These are phyloP conservation scores for Gryllus longicercus DNA, from an alignment of 2,888 invertebrate genomes.

Conservation along the genomic window DNA sequence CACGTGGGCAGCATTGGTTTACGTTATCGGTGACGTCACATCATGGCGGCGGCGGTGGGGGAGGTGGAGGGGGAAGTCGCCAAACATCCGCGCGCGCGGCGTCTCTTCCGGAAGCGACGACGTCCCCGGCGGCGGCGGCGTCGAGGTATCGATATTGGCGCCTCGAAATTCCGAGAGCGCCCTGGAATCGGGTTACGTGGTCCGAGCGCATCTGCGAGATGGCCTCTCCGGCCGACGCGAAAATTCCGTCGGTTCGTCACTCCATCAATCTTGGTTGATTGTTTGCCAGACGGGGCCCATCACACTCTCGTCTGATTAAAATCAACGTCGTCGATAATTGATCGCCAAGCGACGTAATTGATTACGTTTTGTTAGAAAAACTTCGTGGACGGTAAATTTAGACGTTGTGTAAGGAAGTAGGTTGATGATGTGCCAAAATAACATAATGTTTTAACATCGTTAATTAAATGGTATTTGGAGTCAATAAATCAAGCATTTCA, in stretches of 20 bases:
- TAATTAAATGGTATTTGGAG: no score
- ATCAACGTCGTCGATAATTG: no score
- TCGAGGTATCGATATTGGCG: neutral
- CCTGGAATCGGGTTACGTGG: neutral
- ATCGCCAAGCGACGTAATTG: no score
- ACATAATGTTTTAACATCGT: no score
- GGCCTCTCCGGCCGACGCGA: neutral
- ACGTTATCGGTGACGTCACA: conserved; percentile 17
- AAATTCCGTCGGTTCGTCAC: neutral
- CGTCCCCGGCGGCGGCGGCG: neutral
- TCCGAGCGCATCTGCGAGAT: neutral
- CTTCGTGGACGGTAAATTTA: no score
- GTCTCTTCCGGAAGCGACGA: neutral
- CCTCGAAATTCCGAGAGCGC: neutral
- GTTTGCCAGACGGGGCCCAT: no score
- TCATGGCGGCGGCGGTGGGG: neutral
- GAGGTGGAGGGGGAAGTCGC: neutral
- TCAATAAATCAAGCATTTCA: no score
- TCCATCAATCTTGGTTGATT: no score
- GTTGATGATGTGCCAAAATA: no score
- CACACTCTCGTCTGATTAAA: no score
- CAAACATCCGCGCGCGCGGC: conserved; percentile 6
- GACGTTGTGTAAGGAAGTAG: no score
- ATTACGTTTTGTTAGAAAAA: no score
- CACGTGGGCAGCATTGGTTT: neutral